Percentiles rank a stretch among this genome's conserved stretches.
These are phyloP conservation scores for Aleiodes testaceus DNA, from an alignment of 2,888 invertebrate genomes.

Conservation along the genomic window DNA sequence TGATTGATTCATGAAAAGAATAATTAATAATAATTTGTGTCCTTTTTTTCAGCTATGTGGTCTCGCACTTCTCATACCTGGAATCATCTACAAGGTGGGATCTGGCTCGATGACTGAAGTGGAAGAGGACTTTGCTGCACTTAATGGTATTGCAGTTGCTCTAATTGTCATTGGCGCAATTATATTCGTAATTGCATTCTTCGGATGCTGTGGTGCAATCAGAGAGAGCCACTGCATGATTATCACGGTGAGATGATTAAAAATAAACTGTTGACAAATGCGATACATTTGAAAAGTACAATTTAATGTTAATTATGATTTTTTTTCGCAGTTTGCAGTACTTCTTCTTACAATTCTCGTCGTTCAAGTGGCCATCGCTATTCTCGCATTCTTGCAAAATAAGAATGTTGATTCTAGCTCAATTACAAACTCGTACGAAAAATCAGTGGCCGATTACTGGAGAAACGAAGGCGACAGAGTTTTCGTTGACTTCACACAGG, in stretches of 20 bases:
- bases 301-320: slow-evolving; percentile 17
- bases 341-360: slow-evolving; percentile 82
- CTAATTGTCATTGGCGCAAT: slow-evolving; percentile 81
- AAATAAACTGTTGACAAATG: background rate
- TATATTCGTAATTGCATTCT: slow-evolving; percentile 74
- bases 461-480: slow-evolving; percentile 73
- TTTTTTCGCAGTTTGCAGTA: slow-evolving; percentile 79
- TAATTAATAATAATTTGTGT: slow-evolving; percentile 24
- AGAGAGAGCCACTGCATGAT: slow-evolving; percentile 70
- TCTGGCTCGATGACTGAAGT: slow-evolving; percentile 66
- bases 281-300: no score
- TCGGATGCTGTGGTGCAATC: slow-evolving; percentile 70
- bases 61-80: slow-evolving; percentile 80
- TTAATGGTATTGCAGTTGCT: slow-evolving; percentile 75
- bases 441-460: slow-evolving; percentile 73
- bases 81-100: slow-evolving; percentile 75
- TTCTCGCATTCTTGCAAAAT: slow-evolving; percentile 79
- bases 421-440: slow-evolving; percentile 71
- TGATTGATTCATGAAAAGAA: no score
- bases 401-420: slow-evolving; percentile 74
- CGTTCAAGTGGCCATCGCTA: slow-evolving; percentile 81
- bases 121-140: slow-evolving; percentile 70
- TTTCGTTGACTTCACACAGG: slow-evolving; percentile 79
- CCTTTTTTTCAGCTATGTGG: slow-evolving; percentile 79
- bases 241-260: slow-evolving; percentile 62